Evolutionary conservation across 2,113 vertebrate genomes (phyloP).

Genomic region (Aphyosemion australe): DNA sequence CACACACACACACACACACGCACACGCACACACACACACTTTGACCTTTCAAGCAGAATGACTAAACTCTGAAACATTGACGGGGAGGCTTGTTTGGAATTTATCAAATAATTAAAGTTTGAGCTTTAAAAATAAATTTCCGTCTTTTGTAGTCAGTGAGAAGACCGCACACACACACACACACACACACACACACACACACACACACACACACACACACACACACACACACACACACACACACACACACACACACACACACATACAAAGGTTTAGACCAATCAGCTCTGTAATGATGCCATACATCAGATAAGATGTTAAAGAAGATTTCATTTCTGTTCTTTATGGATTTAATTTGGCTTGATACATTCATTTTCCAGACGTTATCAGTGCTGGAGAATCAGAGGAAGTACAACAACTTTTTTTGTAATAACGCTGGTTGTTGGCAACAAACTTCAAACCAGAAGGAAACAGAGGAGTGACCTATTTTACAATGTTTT

Average conservation of each 20-base stretch:
- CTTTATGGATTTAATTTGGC: no score
- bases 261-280: no score
- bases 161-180: no score
- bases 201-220: no score
- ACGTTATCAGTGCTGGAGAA: not conserved
- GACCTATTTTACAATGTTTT: slow-evolving; percentile 11
- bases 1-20: slow-evolving; percentile 15
- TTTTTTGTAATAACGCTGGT: not conserved
- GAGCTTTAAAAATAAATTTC: not conserved
- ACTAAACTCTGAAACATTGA: slow-evolving; percentile 23
- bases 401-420: not conserved
- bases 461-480: not conserved
- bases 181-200: no score
- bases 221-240: no score
- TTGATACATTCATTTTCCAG: not conserved
- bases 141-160: not conserved
- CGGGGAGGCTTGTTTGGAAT: slow-evolving; percentile 3
- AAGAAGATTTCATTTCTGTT: not conserved
- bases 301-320: not conserved
- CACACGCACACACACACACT: slow-evolving; percentile 16
- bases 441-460: not conserved
- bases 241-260: no score
- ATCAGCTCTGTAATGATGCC: not conserved
- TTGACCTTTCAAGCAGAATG: slow-evolving; percentile 47
- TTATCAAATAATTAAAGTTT: not conserved